These are phyloP conservation scores for Clarias macrocephalus DNA, from an alignment of 2,113 vertebrate species.

Conservation along the genomic window DNA sequence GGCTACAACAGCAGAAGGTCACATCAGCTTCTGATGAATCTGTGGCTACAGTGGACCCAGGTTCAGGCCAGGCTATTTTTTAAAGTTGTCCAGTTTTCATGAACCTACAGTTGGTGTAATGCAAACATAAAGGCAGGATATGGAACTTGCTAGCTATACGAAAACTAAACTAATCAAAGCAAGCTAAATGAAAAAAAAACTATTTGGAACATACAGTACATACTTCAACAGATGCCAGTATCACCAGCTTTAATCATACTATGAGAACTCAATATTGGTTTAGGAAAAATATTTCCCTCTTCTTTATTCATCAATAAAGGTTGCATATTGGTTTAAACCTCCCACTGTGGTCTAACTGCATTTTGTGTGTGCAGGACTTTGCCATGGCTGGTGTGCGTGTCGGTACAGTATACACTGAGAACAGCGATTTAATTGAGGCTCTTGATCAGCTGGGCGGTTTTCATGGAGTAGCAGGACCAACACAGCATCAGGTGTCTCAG, in stretches of 20 bases:
- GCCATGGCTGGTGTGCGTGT: slow-evolving; percentile 86
- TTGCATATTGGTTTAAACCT: neutral
- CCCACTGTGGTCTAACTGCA: neutral
- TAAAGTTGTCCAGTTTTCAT: neutral
- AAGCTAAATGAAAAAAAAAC: too few relatives aligned
- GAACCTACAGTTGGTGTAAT: neutral
- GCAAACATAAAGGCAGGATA: neutral
- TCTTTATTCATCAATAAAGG: neutral
- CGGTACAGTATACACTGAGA: slow-evolving; percentile 87
- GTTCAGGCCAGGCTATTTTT: neutral
- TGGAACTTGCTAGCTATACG: neutral
- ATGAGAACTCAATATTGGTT: neutral
- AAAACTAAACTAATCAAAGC: neutral
- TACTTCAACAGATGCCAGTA: neutral
- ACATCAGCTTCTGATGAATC: neutral
- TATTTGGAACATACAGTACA: neutral
- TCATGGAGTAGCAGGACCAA: slow-evolving; percentile 82
- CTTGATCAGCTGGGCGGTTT: slow-evolving; percentile 82
- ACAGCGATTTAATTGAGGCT: slow-evolving; percentile 81
- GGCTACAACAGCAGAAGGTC: neutral
- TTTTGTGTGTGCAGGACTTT: slow-evolving; percentile 80
- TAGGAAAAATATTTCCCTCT: neutral
- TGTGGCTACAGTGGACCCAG: too few relatives aligned
- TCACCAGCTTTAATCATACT: neutral
- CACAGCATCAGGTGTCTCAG: slow-evolving; percentile 85